Evolutionary conservation across 1,140 invertebrate genomes (phyloP), one percentile per base, ranked within the genome.

Genomic region (Pseudomyrmex gracilis): DNA sequence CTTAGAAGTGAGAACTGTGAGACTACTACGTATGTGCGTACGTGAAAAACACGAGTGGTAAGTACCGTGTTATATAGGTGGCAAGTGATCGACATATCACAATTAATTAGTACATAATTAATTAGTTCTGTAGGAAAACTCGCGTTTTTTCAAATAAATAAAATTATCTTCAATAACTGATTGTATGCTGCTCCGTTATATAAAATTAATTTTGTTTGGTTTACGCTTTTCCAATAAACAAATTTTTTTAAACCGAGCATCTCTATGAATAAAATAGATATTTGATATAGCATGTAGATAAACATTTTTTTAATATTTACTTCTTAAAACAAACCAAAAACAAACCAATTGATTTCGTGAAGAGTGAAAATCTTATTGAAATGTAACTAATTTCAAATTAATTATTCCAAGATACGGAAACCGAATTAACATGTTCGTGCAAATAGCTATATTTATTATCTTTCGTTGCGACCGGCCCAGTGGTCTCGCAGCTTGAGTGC

Each of bases 161-260:
- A 78, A 70, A 78, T 78, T 78, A 78, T 68, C 76, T 78, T 78
- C 64, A 78, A 70, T 78, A 80, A 80, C 66, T 71, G 76, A 80
- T 80, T 43, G 76, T 70, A 5, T 34, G 64, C 53, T 53, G 47
- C 43, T 80, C 45, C 64, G 70, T 70, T 80, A 55, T 71, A 58
- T 70, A 71, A 70, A 80, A 80, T 80, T 80, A 80, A 80, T 80
- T 71, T 71, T 43, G 55, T 80, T 43, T 80, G 66, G 66, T 12
- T 80, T 66, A 80, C 76, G 43, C 55, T 80, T 80, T 78, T 78
- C 64, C 76, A 78, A 78, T 78, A 78, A 78, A 78, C 76, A 78
- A 78, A 78, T 78, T 70, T 78, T 43, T 78, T 78, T 55, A 70
- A 78, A 70, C 64, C 45, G 61, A 55, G 47, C n/a, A 24, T 34